A percentile compares a stretch with the other conserved stretches of the same genome.
Conservation (phyloP, 2,888 invertebrate species). For the Hypomecis punctinalis region DNA sequence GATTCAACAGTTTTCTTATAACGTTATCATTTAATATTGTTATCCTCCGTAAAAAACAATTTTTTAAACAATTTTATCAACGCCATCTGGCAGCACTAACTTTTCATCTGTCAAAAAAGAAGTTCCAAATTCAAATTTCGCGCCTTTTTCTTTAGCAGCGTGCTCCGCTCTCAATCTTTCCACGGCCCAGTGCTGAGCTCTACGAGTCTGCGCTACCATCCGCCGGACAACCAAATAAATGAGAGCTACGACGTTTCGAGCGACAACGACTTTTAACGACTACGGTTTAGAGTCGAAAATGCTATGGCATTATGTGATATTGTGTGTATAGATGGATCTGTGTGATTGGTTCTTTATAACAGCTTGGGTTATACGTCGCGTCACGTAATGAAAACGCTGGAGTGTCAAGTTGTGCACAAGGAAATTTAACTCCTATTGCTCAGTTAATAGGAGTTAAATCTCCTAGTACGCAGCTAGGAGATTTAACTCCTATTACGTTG, state of each 20-base stretch:
- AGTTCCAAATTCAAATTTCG: conserved; percentile 17
- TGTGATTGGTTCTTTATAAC: conserved; percentile 14
- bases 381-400: too few species aligned
- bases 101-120: neutral
- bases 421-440: too few species aligned
- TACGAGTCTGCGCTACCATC: conserved; percentile 63
- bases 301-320: conserved; percentile 61
- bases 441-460: too few species aligned
- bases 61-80: conserved; percentile 16
- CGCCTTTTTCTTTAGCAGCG: conserved; percentile 65
- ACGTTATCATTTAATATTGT: too few species aligned
- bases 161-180: conserved; percentile 86
- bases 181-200: conserved; percentile 82
- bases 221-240: conserved; percentile 62
- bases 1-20: too few species aligned
- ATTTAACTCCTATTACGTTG: too few species aligned
- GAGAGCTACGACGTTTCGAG: conserved; percentile 80
- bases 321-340: conserved; percentile 41
- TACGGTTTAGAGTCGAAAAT: conserved; percentile 48
- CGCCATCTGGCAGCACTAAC: conserved; percentile 23
- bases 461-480: too few species aligned
- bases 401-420: too few species aligned
- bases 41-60: too few species aligned
- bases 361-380: neutral
- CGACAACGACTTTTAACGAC: conserved; percentile 81